Evolutionary conservation across 2,888 invertebrate genomes (phyloP).

Genomic region (Imbricaverruca yamaguchii): DNA sequence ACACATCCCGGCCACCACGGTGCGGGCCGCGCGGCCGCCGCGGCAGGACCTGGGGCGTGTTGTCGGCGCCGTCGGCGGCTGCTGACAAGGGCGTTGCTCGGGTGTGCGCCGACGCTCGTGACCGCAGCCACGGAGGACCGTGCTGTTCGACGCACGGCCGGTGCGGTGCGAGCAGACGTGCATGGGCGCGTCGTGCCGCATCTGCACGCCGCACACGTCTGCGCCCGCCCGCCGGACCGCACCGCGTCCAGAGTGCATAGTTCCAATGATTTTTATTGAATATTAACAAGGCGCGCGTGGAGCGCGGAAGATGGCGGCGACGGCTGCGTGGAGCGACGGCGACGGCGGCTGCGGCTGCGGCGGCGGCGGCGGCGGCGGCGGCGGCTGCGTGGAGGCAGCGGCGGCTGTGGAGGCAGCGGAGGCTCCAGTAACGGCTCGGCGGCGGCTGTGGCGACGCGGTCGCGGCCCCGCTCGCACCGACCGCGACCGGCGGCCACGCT

Average conservation of each 20-base stretch:
- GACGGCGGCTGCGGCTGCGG: background rate
- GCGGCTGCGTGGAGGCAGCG: background rate
- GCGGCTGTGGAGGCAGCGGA: background rate
- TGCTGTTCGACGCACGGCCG: no score
- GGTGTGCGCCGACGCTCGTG: background rate
- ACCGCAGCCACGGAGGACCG: background rate
- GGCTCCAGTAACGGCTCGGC: background rate
- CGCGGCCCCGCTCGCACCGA: no score
- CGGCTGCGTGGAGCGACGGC: background rate
- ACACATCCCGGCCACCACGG: no score
- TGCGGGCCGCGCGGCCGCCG: no score
- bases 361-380: background rate
- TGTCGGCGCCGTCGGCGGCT: background rate
- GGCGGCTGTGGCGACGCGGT: background rate
- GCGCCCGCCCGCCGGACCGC: background rate
- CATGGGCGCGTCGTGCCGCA: background rate
- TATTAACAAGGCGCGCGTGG: background rate
- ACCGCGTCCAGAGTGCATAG: background rate
- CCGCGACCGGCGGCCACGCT: no score
- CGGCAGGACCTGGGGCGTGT: background rate
- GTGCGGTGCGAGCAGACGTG: background rate
- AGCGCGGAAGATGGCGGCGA: background rate
- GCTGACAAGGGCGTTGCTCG: background rate
- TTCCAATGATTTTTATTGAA: conserved; percentile 16
- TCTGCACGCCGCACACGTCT: background rate